Conservation (phyloP, 2,113 vertebrate species). For the Phaethornis superciliosus region DNA sequence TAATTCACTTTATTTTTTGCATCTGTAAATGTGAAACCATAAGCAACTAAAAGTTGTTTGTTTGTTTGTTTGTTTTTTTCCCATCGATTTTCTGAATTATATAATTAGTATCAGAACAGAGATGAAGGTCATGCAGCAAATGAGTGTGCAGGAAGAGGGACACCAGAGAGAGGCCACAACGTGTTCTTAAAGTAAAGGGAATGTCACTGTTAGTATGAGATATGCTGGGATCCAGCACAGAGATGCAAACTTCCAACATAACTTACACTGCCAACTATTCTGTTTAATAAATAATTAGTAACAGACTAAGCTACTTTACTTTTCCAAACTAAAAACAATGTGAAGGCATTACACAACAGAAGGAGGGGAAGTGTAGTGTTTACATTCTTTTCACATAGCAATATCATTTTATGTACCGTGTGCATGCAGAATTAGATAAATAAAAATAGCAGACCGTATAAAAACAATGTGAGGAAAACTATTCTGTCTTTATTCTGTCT, state of each 20-base stretch:
- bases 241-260: background rate
- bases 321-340: background rate
- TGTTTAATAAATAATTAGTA: constrained; percentile 43
- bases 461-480: background rate
- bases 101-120: background rate
- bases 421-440: background rate
- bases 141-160: background rate
- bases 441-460: background rate
- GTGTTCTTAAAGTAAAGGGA: background rate
- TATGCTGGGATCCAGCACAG: background rate
- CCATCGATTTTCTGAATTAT: background rate
- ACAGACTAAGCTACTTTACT: background rate
- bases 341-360: background rate
- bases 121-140: background rate
- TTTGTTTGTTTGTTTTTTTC: background rate
- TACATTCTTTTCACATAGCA: background rate
- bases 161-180: background rate
- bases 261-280: background rate
- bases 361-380: background rate
- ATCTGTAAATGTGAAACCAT: background rate
- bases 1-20: background rate
- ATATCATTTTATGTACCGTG: background rate
- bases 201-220: background rate
- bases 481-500: background rate
- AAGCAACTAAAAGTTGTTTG: background rate